A percentile compares a stretch with the other conserved stretches of the same genome.
These are phyloP conservation scores for Mormyrus iriodes DNA, from an alignment of 2,113 vertebrate genomes.

Conservation along the genomic window DNA sequence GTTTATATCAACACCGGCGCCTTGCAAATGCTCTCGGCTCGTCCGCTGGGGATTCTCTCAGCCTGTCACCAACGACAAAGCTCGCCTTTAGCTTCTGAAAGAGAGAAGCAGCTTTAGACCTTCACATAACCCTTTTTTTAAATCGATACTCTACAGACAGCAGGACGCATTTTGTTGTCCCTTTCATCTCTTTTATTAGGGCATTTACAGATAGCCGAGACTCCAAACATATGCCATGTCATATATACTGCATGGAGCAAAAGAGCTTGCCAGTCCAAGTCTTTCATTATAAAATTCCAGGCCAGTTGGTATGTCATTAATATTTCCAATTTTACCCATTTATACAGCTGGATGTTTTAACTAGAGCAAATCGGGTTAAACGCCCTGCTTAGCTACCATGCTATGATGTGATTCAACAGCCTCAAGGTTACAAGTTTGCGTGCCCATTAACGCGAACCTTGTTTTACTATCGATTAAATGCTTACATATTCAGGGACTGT, in stretches of 20 bases:
- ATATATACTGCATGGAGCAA: neutral
- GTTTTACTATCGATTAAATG: neutral
- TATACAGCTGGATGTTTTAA: neutral
- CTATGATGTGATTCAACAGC: neutral
- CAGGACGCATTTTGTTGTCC: neutral
- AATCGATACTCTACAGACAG: neutral
- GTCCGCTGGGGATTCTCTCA: neutral
- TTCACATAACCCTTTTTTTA: neutral
- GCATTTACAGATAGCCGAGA: neutral
- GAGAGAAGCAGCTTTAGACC: neutral
- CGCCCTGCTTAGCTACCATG: neutral
- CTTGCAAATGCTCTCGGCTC: neutral
- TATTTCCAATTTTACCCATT: slow-evolving; percentile 10
- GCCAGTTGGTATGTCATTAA: slow-evolving; percentile 3
- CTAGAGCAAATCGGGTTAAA: slow-evolving; percentile 4
- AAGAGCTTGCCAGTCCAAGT: neutral
- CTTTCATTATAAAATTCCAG: neutral
- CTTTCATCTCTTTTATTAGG: slow-evolving; percentile 4
- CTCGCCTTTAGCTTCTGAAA: neutral
- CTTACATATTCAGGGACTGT: neutral
- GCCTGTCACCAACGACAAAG: neutral
- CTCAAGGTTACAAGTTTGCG: neutral
- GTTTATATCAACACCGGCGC: slow-evolving; percentile 3
- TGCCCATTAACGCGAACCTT: neutral
- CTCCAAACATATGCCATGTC: neutral